Base-by-base conservation (phyloP, 2,888 invertebrate species). In the Lasioglossum calceatum region DNA sequence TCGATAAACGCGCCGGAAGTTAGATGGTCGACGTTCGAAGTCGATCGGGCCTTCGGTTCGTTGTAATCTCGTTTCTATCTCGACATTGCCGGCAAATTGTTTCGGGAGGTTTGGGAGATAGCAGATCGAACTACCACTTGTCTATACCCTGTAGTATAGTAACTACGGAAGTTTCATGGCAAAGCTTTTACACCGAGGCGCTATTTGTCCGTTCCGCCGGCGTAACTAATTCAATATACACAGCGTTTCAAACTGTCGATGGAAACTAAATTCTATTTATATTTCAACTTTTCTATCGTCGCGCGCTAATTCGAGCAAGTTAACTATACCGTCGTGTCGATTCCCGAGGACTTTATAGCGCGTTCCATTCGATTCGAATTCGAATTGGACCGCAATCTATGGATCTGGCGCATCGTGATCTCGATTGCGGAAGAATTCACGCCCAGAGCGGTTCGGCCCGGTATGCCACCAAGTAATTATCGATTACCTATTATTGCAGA, bases 11-110 rank as follows among this genome's bases (percentile, higher is more conserved):
- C 58, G 32, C 8, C 14, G 78, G 23, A 88, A 85, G 85, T 88
- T 85, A 79, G 58, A 54, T n/a, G 77, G 70, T 44, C 39, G 19
- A 64, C 42, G 50, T 42, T 47, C 39, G 36, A 73, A 74, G 71
- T 71, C 77, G 77, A 88, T 88, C 87, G 85, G 36, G 72, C 80
- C 78, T 79, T 78, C 72, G 75, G 73, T 47, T 67, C 78, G 72
- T 79, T 70, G 88, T 85, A 85, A 88, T 88, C 87, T 88, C 70
- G 61, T 75, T 81, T 81, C 83, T 84, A 71, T 54, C 71, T 58
- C 79, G 78, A 82, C 80, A 81, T 72, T 73, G 76, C n/a, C 58
- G 80, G 76, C 67, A 86, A 88, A 88, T 86, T 88, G 82, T 85
- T 88, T 82, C 71, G 75, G 54, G 67, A 58, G 75, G 82, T 81